phyloP scores from a whole-genome alignment of 2,888 invertebrate species.

The Limnephilus rhombicus region DNA sequence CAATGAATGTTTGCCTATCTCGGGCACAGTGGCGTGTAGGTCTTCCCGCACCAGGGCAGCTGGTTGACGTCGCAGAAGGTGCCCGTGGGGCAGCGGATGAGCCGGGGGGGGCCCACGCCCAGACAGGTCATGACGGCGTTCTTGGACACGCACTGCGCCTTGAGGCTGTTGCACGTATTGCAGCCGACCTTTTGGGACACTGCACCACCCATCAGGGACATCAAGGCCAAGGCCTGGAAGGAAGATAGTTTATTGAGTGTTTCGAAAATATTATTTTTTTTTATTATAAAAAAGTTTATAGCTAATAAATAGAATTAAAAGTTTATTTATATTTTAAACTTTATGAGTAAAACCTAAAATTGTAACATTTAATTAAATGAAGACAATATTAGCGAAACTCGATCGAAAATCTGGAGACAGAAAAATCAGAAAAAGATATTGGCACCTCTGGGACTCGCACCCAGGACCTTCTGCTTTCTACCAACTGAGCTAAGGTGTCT shows the following conservation, averaged over 20 bases:
- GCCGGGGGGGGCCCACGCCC: constrained; percentile 2
- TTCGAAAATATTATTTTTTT: no score
- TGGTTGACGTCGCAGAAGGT: constrained; percentile 62
- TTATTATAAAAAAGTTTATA: no score
- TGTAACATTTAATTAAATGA: no score
- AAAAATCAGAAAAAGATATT: no score
- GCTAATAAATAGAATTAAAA: no score
- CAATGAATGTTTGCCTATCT: neutral
- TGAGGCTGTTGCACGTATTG: constrained; percentile 27
- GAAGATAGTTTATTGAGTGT: neutral
- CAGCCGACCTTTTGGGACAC: constrained; percentile 43
- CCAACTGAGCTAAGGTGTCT: no score
- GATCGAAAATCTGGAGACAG: no score
- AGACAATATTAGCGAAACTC: no score
- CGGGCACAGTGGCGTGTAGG: constrained; percentile 52
- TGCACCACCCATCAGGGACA: neutral
- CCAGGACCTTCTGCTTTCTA: no score
- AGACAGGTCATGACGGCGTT: constrained; percentile 49
- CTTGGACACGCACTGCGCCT: constrained; percentile 56
- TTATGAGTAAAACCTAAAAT: no score
- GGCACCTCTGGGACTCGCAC: no score
- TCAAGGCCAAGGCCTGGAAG: neutral
- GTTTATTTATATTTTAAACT: no score
- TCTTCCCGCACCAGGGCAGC: constrained; percentile 57
- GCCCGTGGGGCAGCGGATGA: constrained; percentile 56